Conservation (phyloP, 2,113 vertebrate species). For the Callaeas wilsoni region DNA sequence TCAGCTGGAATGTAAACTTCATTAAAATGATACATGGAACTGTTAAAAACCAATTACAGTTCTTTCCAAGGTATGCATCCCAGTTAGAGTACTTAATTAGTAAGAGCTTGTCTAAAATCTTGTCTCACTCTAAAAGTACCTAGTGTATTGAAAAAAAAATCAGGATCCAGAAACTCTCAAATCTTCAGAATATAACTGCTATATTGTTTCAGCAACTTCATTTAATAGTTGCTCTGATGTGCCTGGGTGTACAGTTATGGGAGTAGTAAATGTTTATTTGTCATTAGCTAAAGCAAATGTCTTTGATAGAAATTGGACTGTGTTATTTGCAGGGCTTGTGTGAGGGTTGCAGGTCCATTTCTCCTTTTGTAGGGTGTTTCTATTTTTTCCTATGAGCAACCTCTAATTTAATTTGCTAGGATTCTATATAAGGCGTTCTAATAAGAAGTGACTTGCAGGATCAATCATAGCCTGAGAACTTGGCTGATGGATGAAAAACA, state of each 20-base stretch:
- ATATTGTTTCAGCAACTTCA: neutral
- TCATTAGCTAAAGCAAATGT: neutral
- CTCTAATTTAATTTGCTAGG: neutral
- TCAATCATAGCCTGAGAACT: neutral
- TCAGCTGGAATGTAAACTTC: constrained; percentile 87
- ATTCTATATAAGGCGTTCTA: neutral
- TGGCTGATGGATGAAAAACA: neutral
- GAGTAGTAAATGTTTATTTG: neutral
- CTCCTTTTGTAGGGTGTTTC: neutral
- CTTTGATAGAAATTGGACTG: neutral
- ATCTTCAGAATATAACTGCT: neutral
- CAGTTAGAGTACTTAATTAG: neutral
- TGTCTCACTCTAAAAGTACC: neutral
- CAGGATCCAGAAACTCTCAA: neutral
- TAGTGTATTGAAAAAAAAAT: neutral
- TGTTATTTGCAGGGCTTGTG: neutral
- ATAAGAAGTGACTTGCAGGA: neutral
- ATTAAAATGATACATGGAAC: constrained; percentile 90
- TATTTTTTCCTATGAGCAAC: neutral
- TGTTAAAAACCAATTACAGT: constrained; percentile 91
- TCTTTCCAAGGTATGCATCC: constrained; percentile 82
- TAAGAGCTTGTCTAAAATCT: neutral
- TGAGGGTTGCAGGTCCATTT: neutral
- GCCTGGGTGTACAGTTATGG: neutral
- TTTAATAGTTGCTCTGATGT: neutral